Evolutionary conservation across 2,797 vertebrate genomes (phyloP).

Genomic region (Monodelphis domestica): DNA sequence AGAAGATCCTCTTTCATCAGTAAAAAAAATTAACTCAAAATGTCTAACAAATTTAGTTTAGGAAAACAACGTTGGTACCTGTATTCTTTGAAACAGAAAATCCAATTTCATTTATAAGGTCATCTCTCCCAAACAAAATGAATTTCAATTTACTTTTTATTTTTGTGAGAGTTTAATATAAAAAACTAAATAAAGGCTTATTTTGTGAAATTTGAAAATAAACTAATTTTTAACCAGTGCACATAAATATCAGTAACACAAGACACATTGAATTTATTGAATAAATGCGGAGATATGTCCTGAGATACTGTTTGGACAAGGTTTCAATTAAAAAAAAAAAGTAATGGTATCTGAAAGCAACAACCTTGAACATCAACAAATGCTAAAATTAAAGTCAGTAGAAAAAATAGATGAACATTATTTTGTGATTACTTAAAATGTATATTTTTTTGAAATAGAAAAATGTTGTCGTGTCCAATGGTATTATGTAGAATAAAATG

Average conservation of each 20-base stretch:
- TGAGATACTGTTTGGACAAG: conserved; percentile 18
- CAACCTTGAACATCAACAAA: conserved; percentile 39
- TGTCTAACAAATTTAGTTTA: conserved; percentile 49
- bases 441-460: neutral
- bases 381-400: conserved; percentile 43
- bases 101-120: conserved; percentile 23
- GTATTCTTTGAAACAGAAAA: conserved; percentile 54
- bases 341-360: conserved; percentile 16
- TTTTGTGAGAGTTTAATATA: conserved; percentile 31
- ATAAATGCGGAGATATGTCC: conserved; percentile 28
- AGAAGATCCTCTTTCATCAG: conserved; percentile 35
- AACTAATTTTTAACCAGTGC: neutral
- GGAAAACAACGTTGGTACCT: conserved; percentile 46
- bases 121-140: conserved; percentile 36
- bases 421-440: conserved; percentile 6
- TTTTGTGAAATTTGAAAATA: conserved; percentile 54
- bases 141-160: conserved; percentile 46
- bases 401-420: neutral
- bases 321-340: conserved; percentile 56
- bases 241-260: neutral
- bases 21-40: conserved; percentile 48
- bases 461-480: neutral
- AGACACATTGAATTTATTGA: conserved; percentile 43
- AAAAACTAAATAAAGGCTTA: conserved; percentile 16
- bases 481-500: conserved; percentile 32